phyloP scores from a whole-genome alignment of 53 echinoderm and acorn worm genomes.

The Zoroaster sp. region DNA sequence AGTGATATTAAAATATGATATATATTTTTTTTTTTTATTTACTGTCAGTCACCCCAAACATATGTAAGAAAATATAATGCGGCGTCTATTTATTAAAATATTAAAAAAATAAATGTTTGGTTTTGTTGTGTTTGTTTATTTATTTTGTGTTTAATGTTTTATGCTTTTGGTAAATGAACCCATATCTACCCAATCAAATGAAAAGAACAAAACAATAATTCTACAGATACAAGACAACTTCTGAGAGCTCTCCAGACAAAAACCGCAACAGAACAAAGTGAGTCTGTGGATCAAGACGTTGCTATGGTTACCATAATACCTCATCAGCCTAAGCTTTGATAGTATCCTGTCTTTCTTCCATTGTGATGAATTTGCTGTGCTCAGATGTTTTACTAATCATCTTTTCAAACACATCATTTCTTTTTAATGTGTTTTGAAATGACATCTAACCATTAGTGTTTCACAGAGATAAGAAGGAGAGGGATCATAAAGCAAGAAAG shows the following conservation, averaged over 20 bases:
- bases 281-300: background rate
- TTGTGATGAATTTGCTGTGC: background rate
- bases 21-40: too few species aligned
- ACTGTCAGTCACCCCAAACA: too few species aligned
- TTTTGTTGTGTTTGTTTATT: background rate
- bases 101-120: too few species aligned
- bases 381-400: background rate
- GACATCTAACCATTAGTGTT: background rate
- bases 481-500: background rate
- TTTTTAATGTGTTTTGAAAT: background rate
- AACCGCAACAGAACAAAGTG: conserved; percentile 10
- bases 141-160: background rate
- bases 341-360: background rate
- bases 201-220: background rate
- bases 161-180: background rate
- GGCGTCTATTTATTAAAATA: too few species aligned
- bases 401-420: background rate
- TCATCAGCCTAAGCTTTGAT: background rate
- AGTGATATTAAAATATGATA: too few species aligned
- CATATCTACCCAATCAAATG: background rate
- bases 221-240: conserved; percentile 3
- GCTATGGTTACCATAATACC: background rate
- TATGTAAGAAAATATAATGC: too few species aligned
- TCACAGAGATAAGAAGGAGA: too few species aligned
- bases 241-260: background rate